A percentile compares a stretch with the other conserved stretches of the same genome.
Evolutionary conservation across 2,113 vertebrate genomes (phyloP).

Genomic region (Hypocryptadius cinnamomeus): DNA sequence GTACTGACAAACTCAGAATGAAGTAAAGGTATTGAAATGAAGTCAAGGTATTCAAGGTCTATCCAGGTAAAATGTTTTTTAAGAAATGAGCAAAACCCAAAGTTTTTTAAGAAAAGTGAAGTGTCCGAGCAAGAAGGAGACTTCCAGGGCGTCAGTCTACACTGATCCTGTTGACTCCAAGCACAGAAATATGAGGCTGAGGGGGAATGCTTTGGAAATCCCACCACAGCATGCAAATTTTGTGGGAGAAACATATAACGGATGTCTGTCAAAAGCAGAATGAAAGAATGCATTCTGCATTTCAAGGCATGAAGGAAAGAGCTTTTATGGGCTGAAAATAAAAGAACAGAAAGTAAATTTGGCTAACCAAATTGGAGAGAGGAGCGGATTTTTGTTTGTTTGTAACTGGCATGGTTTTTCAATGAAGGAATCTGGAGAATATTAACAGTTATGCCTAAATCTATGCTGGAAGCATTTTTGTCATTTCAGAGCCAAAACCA

Average conservation of each 20-base stretch:
- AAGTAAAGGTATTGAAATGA: neutral
- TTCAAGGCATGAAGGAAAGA: neutral
- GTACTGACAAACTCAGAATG: neutral
- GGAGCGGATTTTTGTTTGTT: conserved; percentile 1
- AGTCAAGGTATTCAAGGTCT: neutral
- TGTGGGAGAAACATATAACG: rapidly evolving
- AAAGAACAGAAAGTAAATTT: neutral
- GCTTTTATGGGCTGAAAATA: neutral
- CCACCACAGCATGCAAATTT: neutral
- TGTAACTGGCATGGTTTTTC: conserved; percentile 44
- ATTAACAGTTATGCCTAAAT: conserved; percentile 63
- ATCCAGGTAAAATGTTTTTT: neutral
- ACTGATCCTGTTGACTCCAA: neutral
- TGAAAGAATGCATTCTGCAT: neutral
- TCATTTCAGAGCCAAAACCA: conserved; percentile 36
- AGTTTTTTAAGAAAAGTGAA: too few relatives aligned
- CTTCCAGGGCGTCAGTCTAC: neutral
- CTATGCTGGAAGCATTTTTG: conserved; percentile 40
- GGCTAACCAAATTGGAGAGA: neutral
- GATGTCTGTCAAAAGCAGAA: neutral
- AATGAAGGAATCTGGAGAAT: conserved; percentile 52
- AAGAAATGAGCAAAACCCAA: rapidly evolving
- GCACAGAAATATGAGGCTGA: neutral
- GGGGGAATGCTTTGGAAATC: neutral
- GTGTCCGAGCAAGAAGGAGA: neutral